Evolutionary conservation across 2,888 invertebrate genomes (phyloP).

Genomic region (Pocota personata): DNA sequence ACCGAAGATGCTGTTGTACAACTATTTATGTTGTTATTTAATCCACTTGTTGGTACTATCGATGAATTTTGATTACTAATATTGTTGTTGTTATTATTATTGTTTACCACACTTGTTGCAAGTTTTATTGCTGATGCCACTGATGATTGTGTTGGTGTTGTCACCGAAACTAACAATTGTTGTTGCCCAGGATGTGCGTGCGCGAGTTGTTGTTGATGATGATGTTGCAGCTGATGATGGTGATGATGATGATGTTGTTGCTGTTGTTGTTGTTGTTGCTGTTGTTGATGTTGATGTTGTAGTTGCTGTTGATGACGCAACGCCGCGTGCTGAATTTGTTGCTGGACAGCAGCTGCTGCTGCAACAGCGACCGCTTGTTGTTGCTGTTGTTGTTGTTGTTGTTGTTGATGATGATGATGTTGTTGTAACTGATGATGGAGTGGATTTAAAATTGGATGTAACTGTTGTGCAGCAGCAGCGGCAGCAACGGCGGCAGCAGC

Average conservation of each 20-base stretch:
- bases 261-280: slow-evolving; percentile 71
- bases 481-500: slow-evolving; percentile 75
- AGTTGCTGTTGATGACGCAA: slow-evolving; percentile 76
- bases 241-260: slow-evolving; percentile 72
- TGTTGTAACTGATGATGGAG: slow-evolving; percentile 76
- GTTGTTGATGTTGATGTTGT: slow-evolving; percentile 75
- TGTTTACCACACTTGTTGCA: slow-evolving; percentile 58
- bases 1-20: slow-evolving; percentile 74
- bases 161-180: slow-evolving; percentile 71
- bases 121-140: slow-evolving; percentile 71
- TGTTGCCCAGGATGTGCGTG: slow-evolving; percentile 62
- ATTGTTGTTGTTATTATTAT: slow-evolving; percentile 73
- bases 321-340: slow-evolving; percentile 77
- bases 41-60: slow-evolving; percentile 79
- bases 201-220: slow-evolving; percentile 38
- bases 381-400: slow-evolving; percentile 78
- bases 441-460: slow-evolving; percentile 83
- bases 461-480: slow-evolving; percentile 80
- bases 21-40: slow-evolving; percentile 75
- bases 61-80: slow-evolving; percentile 77
- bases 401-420: slow-evolving; percentile 76
- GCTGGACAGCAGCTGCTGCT: slow-evolving; percentile 71
- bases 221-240: slow-evolving; percentile 74
- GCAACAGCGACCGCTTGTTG: slow-evolving; percentile 76
- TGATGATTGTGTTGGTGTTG: slow-evolving; percentile 73